Percentiles rank a stretch among this genome's conserved stretches.
These are phyloP conservation scores for Lepilemur septentrionalis DNA, from an alignment of 2,797 vertebrate species.

Conservation along the genomic window DNA sequence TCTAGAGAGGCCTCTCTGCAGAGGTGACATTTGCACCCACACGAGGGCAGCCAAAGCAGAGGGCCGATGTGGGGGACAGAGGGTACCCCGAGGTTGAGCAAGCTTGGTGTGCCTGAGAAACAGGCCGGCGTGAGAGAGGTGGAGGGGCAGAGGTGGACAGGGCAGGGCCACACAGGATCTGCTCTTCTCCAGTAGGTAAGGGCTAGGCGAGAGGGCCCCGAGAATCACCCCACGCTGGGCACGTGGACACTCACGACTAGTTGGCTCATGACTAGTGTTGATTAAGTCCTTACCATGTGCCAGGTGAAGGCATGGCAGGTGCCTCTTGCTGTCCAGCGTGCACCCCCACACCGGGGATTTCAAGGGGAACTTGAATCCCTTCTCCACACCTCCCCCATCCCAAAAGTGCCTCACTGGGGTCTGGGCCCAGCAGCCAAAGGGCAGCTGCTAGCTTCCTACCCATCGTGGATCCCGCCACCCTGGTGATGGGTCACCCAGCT, in stretches of 20 bases:
- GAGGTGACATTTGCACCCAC: background rate
- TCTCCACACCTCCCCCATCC: background rate
- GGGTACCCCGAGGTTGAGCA: background rate
- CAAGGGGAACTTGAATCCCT: background rate
- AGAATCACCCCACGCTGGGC: background rate
- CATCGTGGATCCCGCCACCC: rapidly evolving
- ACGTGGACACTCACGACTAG: too few relatives aligned
- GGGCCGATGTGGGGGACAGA: background rate
- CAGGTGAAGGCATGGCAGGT: background rate
- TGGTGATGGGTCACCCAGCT: rapidly evolving
- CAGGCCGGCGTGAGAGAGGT: background rate
- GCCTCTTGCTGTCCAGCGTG: too few relatives aligned
- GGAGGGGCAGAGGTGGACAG: too few relatives aligned
- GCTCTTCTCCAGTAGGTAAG: background rate
- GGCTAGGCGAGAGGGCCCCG: background rate
- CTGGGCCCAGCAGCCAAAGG: background rate
- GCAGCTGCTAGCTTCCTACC: background rate
- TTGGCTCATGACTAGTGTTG: too few relatives aligned
- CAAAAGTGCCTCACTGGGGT: background rate
- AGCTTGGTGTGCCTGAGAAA: background rate
- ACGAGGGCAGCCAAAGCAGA: background rate
- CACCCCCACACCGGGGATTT: background rate
- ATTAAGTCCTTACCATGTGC: too few relatives aligned
- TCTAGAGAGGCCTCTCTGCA: background rate
- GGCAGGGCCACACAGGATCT: rapidly evolving